A percentile compares a stretch with the other conserved stretches of the same genome.
Conservation (phyloP, 2,888 invertebrate genomes). For the Dicycla oo region DNA sequence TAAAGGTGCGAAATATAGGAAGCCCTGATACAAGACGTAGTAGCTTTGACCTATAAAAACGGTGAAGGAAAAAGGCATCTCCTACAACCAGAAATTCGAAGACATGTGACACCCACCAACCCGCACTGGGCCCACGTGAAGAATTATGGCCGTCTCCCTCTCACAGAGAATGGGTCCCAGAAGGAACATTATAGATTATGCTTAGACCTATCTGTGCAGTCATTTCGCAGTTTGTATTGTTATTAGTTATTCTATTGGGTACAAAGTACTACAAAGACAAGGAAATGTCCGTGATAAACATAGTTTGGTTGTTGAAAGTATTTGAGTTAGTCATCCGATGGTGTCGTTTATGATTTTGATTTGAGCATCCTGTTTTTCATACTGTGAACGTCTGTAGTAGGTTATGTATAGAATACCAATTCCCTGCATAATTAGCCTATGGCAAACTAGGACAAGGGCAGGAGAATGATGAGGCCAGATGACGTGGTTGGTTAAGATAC, state of each 20-base stretch:
- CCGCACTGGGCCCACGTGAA: not conserved
- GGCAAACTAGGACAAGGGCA: no score
- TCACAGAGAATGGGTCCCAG: not conserved
- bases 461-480: no score
- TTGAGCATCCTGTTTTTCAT: not conserved
- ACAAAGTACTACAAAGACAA: constrained; percentile 1
- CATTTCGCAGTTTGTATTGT: not conserved
- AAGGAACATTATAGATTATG: not conserved
- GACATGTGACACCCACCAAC: not conserved
- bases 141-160: not conserved
- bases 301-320: not conserved
- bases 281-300: constrained; percentile 7
- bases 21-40: not conserved
- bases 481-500: no score
- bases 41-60: not conserved
- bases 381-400: no score
- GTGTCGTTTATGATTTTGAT: not conserved
- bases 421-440: no score
- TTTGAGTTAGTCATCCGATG: not conserved
- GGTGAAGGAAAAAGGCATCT: not conserved
- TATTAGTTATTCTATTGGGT: not conserved
- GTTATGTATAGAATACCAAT: no score
- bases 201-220: not conserved
- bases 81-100: not conserved
- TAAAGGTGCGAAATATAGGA: no score